These are phyloP conservation scores for Natrix natrix DNA, from an alignment of 2,797 vertebrate species.

Conservation along the genomic window DNA sequence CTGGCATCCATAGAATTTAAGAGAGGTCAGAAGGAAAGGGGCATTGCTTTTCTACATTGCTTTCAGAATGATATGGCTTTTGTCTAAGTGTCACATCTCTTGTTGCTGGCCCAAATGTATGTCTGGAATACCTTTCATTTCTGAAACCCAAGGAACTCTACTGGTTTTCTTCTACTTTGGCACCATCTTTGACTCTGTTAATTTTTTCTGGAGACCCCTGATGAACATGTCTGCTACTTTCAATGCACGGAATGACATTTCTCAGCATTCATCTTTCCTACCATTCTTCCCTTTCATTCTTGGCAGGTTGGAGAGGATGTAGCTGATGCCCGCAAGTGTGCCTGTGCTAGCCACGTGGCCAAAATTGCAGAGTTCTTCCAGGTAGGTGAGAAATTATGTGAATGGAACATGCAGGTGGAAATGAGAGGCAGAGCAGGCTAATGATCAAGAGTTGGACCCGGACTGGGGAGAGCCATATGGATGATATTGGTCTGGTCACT, in stretches of 20 bases:
- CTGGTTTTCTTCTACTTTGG: neutral
- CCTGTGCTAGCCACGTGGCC: conserved; percentile 94
- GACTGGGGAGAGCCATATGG: neutral
- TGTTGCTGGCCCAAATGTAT: neutral
- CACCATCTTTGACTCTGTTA: neutral
- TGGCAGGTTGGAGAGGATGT: conserved; percentile 94
- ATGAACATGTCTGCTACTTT: neutral
- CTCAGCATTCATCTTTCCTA: neutral
- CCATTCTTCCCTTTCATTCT: conserved; percentile 8
- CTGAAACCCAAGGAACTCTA: neutral
- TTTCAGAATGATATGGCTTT: neutral
- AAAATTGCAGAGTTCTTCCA: conserved; percentile 96
- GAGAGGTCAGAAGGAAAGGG: neutral
- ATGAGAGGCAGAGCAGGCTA: neutral
- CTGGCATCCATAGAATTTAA: neutral
- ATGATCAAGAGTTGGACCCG: neutral
- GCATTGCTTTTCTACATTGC: neutral
- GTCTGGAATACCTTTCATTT: neutral
- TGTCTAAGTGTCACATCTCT: neutral
- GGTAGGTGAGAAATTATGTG: conserved; percentile 66
- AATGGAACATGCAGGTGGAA: neutral
- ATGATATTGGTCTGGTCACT: neutral
- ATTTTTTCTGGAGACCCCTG: neutral
- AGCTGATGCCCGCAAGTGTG: conserved; percentile 91
- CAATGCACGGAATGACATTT: neutral